phyloP scores from a whole-genome alignment of 2,888 invertebrate species.

The Adineta ricciae region DNA sequence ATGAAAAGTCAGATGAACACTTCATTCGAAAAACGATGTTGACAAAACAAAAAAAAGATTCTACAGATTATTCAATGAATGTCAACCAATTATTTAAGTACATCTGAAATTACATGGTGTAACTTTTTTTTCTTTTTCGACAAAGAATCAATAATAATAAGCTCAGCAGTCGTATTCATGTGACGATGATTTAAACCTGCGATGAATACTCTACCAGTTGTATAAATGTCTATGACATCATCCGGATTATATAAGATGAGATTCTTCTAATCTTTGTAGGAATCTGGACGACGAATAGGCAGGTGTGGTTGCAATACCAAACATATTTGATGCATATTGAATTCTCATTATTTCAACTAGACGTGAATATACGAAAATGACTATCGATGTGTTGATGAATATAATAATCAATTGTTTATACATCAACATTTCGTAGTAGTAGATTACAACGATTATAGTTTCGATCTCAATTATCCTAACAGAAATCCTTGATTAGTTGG shows the following conservation, averaged over 20 bases:
- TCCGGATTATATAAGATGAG: background rate
- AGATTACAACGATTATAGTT: background rate
- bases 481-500: background rate
- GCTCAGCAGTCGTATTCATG: background rate
- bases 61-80: too few species aligned
- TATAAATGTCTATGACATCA: background rate
- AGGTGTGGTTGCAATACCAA: background rate
- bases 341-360: background rate
- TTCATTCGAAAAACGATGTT: too few species aligned
- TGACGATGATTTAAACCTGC: background rate
- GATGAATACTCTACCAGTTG: background rate
- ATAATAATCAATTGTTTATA: background rate
- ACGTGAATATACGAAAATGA: background rate
- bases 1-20: too few species aligned
- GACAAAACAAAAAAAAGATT: too few species aligned
- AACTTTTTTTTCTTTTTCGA: background rate
- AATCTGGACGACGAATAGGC: background rate
- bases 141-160: background rate
- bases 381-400: background rate
- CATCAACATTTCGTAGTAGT: background rate
- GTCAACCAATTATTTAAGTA: background rate
- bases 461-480: background rate
- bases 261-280: background rate
- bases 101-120: background rate
- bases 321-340: background rate